A percentile compares a stretch with the other conserved stretches of the same genome.
Evolutionary conservation across 2,888 invertebrate genomes (phyloP).

Genomic region (Frankliniella fusca): DNA sequence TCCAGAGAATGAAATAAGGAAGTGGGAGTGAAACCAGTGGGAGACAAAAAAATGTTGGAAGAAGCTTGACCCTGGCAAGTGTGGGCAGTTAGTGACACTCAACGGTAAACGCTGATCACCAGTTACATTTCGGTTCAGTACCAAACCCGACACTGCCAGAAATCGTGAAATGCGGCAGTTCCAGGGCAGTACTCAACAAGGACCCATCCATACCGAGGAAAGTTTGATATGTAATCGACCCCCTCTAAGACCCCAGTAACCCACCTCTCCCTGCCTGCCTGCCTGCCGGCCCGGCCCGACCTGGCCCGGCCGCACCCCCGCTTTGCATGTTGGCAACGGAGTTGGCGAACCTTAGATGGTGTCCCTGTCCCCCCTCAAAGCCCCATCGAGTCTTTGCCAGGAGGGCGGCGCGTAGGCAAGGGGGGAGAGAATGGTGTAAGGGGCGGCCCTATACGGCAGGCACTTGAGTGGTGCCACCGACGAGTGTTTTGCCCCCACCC

Average conservation of each 20-base stretch:
- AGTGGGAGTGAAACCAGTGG: too few species aligned
- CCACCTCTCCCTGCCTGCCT: background rate
- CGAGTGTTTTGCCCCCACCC: slow-evolving; percentile 15
- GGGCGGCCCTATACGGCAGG: slow-evolving; percentile 11
- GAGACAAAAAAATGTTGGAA: too few species aligned
- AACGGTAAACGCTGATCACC: too few species aligned
- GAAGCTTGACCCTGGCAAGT: too few species aligned
- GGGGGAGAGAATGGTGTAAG: slow-evolving; percentile 4
- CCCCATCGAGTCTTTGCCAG: background rate
- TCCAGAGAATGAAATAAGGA: too few species aligned
- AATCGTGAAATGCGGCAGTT: too few species aligned
- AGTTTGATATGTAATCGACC: slow-evolving; percentile 23
- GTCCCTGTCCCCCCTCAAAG: slow-evolving; percentile 10
- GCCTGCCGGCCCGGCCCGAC: too few species aligned
- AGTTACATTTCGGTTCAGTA: too few species aligned
- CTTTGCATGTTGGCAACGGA: slow-evolving; percentile 26
- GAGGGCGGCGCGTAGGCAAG: background rate
- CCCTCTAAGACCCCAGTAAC: background rate
- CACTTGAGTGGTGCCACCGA: slow-evolving; percentile 9
- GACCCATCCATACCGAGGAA: background rate
- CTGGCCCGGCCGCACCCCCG: background rate
- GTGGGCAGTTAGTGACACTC: too few species aligned
- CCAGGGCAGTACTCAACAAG: too few species aligned
- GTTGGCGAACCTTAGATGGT: slow-evolving; percentile 21
- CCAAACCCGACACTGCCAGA: too few species aligned